Base-by-base conservation (phyloP, 2,797 vertebrate species). In the Ctenochaetus hawaiiensis region DNA sequence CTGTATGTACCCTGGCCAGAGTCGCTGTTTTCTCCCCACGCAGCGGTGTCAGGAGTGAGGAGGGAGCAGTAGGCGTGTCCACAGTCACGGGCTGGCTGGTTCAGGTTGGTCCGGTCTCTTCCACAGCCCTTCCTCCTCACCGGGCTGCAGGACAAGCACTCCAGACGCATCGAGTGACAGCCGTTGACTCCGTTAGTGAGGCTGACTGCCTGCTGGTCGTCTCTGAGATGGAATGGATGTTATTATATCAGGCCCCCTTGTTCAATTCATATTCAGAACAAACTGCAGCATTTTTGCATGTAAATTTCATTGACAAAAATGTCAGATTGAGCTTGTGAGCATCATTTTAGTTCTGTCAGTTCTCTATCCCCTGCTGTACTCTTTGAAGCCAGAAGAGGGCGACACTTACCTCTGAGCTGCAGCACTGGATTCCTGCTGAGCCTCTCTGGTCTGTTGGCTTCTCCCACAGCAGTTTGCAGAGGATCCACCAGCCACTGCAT, bases 21-120 rank as follows among this genome's bases (percentile, higher is more conserved):
- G 86, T 95, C 94, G 2, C 93, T 93, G 86, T 88, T 94, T 48
- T 95, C 94, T 0, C 83, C 93, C 92, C 92, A 90, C 2, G 66
- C 86, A 0, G 81, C 64, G 0, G 81, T 14, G 5, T 91, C 89
- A 0, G 89, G 87, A 2, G 81, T 68, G 70, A 89, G 82, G 43
- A 90, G 83, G 75, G 81, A 77, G 87, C 85, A 90, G 82, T 20
- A 77, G 3, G 67, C 52, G 20, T 72, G 84, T 20, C 86, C 83
- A 0, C 91, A 89, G 80, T 68, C 69, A 0, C 14, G 70, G 26
- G 60, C 73, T 0, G 78, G 68, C 44, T 44, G 85, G 56, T 20
- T 78, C 18, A 16, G 77, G 18, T 47, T 0, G n/a, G 49, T 18
- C 49, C 23, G 64, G 64, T 77, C 85, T 48, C 72, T 41, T 0